Base-by-base conservation (phyloP, 2,888 invertebrate genomes). In the Cyrtodaria siliqua region DNA sequence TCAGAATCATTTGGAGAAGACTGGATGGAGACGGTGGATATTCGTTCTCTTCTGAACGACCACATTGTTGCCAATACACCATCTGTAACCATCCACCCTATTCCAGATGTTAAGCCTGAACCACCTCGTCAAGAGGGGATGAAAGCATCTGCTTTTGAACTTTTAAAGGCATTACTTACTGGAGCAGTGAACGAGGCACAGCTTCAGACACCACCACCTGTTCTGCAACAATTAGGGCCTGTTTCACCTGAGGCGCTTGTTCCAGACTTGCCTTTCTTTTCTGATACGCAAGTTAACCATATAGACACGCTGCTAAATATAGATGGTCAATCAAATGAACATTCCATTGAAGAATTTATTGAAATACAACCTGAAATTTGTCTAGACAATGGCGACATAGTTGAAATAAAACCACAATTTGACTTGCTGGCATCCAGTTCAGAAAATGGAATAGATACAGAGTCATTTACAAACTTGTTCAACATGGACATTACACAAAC, bases 1-100 rank as follows among this genome's bases (percentile, higher is more conserved):
- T 63, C 82, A 89, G 89, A 86, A 78, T 75, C 83, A 12, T 74
- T 88, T 33, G 81, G 83, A 40, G 73, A 76, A 47, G 86, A 85
- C 26, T 90, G 89, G 89, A 89, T 89, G 89, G 90, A 90, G 47
- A 85, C 79, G 26, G 63, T 82, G 6, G 86, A 86, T 60, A 40
- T 90, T 33, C 64, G 73, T 20, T 76, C 84, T 33, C 76, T 85
- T 27, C 67, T 88, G 6, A 83, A 82, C 16, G 57, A 42, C 29
- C 42, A 53, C 38, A 53, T 52, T 24, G 59, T 6, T 47, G 47
- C 29, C 27, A 56, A 29, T 52, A 33, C 61, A 40, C 38, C 60
- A 16, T 27, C 16, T 8, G 33, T 33, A 12, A 33, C 4, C 4
- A 4, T 12, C 4, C 33, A 8, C 12, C 4, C 44, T 26, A n/a